Conservation (phyloP, 2,113 vertebrate species). For the Sorex araneus region DNA sequence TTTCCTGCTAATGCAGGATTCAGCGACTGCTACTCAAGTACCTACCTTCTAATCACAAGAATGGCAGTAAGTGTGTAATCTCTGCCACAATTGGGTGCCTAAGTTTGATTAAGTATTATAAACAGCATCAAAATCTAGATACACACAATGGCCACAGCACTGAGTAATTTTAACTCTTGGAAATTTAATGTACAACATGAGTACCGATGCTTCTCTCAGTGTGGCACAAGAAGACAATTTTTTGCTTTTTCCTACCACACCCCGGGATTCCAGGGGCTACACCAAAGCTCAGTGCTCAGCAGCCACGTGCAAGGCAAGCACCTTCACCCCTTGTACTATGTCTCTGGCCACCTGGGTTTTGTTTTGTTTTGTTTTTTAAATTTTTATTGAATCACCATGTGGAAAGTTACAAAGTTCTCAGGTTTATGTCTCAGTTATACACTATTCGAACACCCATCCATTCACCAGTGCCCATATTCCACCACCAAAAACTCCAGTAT, state of each 20-base stretch:
- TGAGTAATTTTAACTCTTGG: neutral
- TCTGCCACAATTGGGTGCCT: neutral
- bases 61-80: neutral
- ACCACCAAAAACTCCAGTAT: no score
- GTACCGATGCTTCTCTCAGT: neutral
- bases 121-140: neutral
- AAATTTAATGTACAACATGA: neutral
- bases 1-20: conserved; percentile 2
- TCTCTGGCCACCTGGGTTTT: no score
- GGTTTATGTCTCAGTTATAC: no score
- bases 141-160: neutral
- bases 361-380: no score
- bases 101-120: neutral
- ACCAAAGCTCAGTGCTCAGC: no score
- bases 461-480: no score
- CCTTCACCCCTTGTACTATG: no score
- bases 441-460: no score
- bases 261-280: no score
- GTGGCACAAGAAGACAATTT: neutral
- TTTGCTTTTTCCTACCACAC: no score
- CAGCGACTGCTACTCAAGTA: neutral
- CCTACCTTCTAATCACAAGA: neutral
- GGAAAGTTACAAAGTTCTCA: no score
- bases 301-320: no score
- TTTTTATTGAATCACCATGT: conserved; percentile 4